Conservation (phyloP, 1,140 invertebrate species). For the Ericerus pela region DNA sequence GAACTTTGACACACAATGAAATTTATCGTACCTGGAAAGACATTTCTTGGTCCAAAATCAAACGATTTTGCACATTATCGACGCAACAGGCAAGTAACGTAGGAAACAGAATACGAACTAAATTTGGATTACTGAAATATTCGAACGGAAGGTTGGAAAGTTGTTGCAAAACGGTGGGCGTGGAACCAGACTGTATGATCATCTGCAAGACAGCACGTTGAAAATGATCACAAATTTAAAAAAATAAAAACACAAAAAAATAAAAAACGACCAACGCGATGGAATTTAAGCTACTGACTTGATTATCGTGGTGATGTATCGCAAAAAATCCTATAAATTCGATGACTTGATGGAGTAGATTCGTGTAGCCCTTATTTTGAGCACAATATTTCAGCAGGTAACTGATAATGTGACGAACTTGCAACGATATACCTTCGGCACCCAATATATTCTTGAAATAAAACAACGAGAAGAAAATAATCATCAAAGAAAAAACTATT, state of each 20-base stretch:
- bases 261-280: background rate
- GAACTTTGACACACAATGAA: background rate
- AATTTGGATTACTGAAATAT: conserved; percentile 63
- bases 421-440: conserved; percentile 66
- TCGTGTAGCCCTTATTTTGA: conserved; percentile 28
- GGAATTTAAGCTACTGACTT: conserved; percentile 40
- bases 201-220: conserved; percentile 37
- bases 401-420: conserved; percentile 74
- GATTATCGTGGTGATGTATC: conserved; percentile 62
- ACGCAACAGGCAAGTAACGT: conserved; percentile 68
- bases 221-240: background rate
- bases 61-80: conserved; percentile 48
- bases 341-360: conserved; percentile 57
- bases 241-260: background rate
- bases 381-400: conserved; percentile 68
- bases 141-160: conserved; percentile 76
- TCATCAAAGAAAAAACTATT: background rate
- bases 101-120: conserved; percentile 68
- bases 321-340: conserved; percentile 67
- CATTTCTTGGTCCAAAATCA: conserved; percentile 62
- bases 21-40: conserved; percentile 48
- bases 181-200: conserved; percentile 56
- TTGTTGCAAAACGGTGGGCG: conserved; percentile 73
- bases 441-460: conserved; percentile 60
- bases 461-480: conserved; percentile 14